A percentile compares a stretch with the other conserved stretches of the same genome.
These are phyloP conservation scores for Macaria liturata DNA, from an alignment of 2,888 invertebrate species.

Conservation along the genomic window DNA sequence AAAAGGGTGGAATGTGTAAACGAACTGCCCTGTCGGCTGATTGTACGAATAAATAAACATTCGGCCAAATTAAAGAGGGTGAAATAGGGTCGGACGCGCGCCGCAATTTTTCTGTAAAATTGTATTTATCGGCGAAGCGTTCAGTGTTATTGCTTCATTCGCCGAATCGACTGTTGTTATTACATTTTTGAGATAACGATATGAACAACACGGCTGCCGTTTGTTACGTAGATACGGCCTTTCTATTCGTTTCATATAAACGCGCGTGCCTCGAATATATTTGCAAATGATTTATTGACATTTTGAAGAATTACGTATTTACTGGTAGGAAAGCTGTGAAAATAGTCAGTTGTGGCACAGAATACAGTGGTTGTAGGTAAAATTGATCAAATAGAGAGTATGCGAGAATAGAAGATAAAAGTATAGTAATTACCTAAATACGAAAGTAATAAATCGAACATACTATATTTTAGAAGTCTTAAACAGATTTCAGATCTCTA, in stretches of 20 bases:
- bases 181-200: slow-evolving; percentile 32
- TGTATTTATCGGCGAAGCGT: slow-evolving; percentile 46
- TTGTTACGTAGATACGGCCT: slow-evolving; percentile 21
- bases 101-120: slow-evolving; percentile 45
- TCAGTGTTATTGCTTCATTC: slow-evolving; percentile 47
- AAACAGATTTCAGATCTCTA: too few species aligned
- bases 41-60: slow-evolving; percentile 72
- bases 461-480: too few species aligned
- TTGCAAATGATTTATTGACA: slow-evolving; percentile 20
- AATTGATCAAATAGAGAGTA: too few species aligned
- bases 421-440: too few species aligned
- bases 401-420: too few species aligned
- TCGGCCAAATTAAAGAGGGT: slow-evolving; percentile 69
- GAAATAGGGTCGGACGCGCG: slow-evolving; percentile 44
- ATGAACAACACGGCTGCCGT: slow-evolving; percentile 21
- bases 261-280: slow-evolving; percentile 21
- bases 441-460: too few species aligned
- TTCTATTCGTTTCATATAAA: slow-evolving; percentile 26
- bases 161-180: slow-evolving; percentile 30
- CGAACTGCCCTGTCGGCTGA: slow-evolving; percentile 60
- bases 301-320: background rate
- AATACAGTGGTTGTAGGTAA: too few species aligned
- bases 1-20: slow-evolving; percentile 63
- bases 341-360: too few species aligned
- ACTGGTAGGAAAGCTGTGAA: too few species aligned